Base-by-base conservation (phyloP, 2,888 invertebrate genomes). In the Archips xylosteana region DNA sequence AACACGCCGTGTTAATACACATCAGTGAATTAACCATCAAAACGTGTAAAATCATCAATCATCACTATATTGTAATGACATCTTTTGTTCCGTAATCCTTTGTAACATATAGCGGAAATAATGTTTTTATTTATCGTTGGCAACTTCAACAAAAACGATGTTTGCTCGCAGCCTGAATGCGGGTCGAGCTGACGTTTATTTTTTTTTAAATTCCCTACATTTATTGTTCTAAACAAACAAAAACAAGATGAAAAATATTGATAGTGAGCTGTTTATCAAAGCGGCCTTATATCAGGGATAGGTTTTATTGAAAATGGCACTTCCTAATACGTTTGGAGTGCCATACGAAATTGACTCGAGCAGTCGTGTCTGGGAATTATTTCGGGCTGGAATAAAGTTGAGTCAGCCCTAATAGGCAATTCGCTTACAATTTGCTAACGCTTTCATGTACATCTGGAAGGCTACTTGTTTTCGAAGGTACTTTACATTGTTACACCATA, bases 121-220 rank as follows among this genome's bases (percentile, higher is more conserved):
- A 72, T 77, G 76, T 75, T 75, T 69, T 75, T 79, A 23, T 79
- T 78, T 76, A 81, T 80, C 79, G 72, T 45, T 54, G 15, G n/a
- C 75, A 74, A 73, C 71, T 76, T 75, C 67, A 78, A 75, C 79
- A 79, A 77, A 83, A 82, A 78, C 70, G 67, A 84, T 86, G 83
- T 85, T 82, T 81, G 77, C 70, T 61, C 79, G 79, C 78, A 85
- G 83, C 83, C 80, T 75, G 75, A 79, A 88, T 87, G 83, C 87
- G 85, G 86, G 86, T 70, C 67, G 74, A 68, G 70, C 10, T 59
- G 42, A 69, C 36, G 59, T 68, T 76, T 75, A 74, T 76, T 79
- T 84, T 79, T 84, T 83, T 78, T 62, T 23, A 1, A 81, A 79
- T 77, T 77, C 77, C 73, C 71, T 73, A 76, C 79, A 78, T 83